Conservation (phyloP, 2,888 invertebrate species). For the Drosophila testacea region DNA sequence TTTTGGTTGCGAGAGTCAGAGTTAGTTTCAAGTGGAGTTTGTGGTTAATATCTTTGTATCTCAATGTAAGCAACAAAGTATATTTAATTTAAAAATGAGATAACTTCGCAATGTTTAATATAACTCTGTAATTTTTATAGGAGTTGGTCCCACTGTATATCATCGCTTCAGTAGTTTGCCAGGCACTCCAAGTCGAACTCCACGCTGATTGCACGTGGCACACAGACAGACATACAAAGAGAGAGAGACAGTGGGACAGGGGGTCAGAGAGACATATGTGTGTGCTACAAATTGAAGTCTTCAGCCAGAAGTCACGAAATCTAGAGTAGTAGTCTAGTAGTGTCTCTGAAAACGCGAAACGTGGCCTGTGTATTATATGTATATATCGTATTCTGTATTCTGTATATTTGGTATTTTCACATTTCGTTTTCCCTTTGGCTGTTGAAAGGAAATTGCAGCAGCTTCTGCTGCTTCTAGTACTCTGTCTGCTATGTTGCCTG, state of each 20-base stretch:
- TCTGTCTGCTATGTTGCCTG: conserved; percentile 5
- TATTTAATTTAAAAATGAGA: too few species aligned
- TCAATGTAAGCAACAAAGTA: too few species aligned
- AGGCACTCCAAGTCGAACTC: conserved; percentile 64
- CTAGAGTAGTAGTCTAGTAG: conserved; percentile 77
- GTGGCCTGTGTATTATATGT: conserved; percentile 43
- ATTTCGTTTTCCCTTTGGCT: conserved; percentile 63
- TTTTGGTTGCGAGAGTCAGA: too few species aligned
- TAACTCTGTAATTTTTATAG: too few species aligned
- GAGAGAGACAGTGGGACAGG: conserved; percentile 30
- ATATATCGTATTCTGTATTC: conserved; percentile 36
- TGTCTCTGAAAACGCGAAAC: conserved; percentile 52
- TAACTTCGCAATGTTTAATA: too few species aligned
- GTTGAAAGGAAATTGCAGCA: conserved; percentile 68
- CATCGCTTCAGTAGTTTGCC: conserved; percentile 50
- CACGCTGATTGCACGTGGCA: conserved; percentile 75
- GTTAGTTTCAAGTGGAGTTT: too few species aligned
- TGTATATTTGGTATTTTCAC: conserved; percentile 42
- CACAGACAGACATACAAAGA: conserved; percentile 41
- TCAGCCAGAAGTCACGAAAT: conserved; percentile 78
- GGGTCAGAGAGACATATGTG: conserved; percentile 22
- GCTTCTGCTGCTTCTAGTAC: conserved; percentile 19
- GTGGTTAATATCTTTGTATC: too few species aligned
- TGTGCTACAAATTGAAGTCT: conserved; percentile 74
- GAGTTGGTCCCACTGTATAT: conserved; percentile 13